Base-by-base conservation (phyloP, 2,113 vertebrate genomes). In the Lethenteron camtschaticum region DNA sequence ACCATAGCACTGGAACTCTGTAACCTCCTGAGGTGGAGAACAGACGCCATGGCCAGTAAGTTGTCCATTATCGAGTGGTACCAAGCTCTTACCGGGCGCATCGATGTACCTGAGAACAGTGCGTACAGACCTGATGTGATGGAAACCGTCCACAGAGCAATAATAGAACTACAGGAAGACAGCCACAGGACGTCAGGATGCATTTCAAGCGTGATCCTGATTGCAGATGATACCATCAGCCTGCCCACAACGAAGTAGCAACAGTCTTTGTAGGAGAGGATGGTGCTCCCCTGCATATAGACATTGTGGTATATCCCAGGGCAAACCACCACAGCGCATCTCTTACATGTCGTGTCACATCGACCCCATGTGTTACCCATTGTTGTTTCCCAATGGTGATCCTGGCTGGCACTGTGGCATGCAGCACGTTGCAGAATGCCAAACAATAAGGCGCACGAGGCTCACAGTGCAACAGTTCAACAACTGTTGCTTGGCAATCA, bases 321-420 rank as follows among this genome's bases (percentile, higher is more conserved):
- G 20, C 59, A 63, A 18, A 63, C 13, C 59, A 63, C 59, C 59
- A 13, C 59, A 63, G 63, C 63, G 24, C 24, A 10, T 66, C 63
- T 66, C 63, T 3, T 66, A 66, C 63, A 66, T 66, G 10, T 66
- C 10, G 9, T 66, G 63, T 66, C 10, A 66, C 63, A 66, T 66
- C 63, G 63, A 66, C 63, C 63, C 10, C 63, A 66, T 66, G 8
- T 66, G 63, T 66, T 66, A 66, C 10, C 2, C 63, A 9, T 24
- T 66, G 63, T 66, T 66, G 63, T 66, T 66, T 66, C 63, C 63
- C n/a, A 66, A 9, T 24, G 63, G 63, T 66, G 63, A 66, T 66
- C 63, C 63, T 66, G 63, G 3, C 63, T 10, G 63, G 63, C 63
- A 66, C 63, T 66, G 59, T 63, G 63, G 63, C 63, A 66, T 66